Evolutionary conservation across 2,113 vertebrate genomes (phyloP).

Genomic region (Telmatochromis brachygnathus): DNA sequence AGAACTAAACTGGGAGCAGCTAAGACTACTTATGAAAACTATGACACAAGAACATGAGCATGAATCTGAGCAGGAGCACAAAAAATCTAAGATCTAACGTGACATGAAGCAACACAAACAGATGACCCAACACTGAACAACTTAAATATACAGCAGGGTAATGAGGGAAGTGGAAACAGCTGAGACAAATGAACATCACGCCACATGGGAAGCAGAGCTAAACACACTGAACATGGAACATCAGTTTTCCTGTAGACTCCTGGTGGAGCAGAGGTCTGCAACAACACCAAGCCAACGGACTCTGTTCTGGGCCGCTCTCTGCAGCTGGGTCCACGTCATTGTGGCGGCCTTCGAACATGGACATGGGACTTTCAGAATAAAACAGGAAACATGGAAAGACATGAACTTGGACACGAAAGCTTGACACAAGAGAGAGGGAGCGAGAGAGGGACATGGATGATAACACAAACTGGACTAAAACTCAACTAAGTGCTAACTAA

Average conservation of each 20-base stretch:
- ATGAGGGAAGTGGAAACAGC: not conserved
- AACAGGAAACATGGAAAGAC: not conserved
- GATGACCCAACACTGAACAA: accelerated
- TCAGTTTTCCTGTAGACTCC: not conserved
- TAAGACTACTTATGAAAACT: not conserved
- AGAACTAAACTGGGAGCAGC: accelerated
- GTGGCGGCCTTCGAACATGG: not conserved
- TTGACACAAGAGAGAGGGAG: not conserved
- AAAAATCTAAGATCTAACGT: accelerated
- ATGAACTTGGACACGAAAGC: not conserved
- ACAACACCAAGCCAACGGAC: accelerated
- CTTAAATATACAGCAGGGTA: not conserved
- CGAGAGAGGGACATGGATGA: not conserved
- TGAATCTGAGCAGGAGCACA: not conserved
- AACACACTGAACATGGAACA: not conserved
- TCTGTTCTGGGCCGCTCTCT: not conserved
- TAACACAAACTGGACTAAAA: not conserved
- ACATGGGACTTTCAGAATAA: not conserved
- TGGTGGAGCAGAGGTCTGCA: not conserved
- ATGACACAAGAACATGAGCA: not conserved
- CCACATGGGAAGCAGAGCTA: not conserved
- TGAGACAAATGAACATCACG: not conserved
- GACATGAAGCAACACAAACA: not conserved
- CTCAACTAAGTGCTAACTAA: not conserved
- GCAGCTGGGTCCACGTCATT: not conserved